Percentiles rank a stretch among this genome's conserved stretches.
Conservation (phyloP, 1,140 invertebrate species). For the Euborellia annulipes region DNA sequence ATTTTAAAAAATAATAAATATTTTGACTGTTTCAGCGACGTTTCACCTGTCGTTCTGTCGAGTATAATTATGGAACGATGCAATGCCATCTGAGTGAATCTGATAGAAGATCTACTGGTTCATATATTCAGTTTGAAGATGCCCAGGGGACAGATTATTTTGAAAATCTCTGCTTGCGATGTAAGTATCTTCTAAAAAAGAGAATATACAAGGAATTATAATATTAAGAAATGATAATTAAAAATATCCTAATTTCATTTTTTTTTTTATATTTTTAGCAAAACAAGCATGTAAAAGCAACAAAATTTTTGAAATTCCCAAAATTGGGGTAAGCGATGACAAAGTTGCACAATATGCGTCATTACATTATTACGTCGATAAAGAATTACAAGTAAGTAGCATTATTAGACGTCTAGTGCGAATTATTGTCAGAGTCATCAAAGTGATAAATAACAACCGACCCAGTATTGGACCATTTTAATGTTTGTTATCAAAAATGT, state of each 20-base stretch:
- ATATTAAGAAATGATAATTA: too few species aligned
- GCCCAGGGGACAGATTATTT: slow-evolving; percentile 87
- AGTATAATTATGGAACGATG: slow-evolving; percentile 85
- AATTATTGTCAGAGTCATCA: too few species aligned
- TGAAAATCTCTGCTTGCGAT: slow-evolving; percentile 84
- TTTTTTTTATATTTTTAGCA: slow-evolving; percentile 24
- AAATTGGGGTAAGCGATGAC: slow-evolving; percentile 74
- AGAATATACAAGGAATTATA: not conserved
- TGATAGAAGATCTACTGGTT: slow-evolving; percentile 67
- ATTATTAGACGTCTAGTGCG: too few species aligned
- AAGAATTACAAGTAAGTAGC: slow-evolving; percentile 50
- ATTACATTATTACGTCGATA: slow-evolving; percentile 84
- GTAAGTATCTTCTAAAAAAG: slow-evolving; percentile 24
- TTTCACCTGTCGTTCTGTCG: slow-evolving; percentile 78
- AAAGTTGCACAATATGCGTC: slow-evolving; percentile 82
- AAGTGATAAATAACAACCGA: too few species aligned
- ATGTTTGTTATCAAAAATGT: too few species aligned
- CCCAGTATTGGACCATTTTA: too few species aligned
- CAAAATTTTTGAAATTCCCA: slow-evolving; percentile 56
- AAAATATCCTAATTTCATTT: not conserved
- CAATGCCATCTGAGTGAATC: slow-evolving; percentile 80
- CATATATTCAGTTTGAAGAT: slow-evolving; percentile 71
- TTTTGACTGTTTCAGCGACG: slow-evolving; percentile 51
- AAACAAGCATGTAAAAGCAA: slow-evolving; percentile 68
- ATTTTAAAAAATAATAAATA: too few species aligned